These are phyloP conservation scores for Neodiprion fabricii DNA, from an alignment of 1,140 invertebrate species.

Conservation along the genomic window DNA sequence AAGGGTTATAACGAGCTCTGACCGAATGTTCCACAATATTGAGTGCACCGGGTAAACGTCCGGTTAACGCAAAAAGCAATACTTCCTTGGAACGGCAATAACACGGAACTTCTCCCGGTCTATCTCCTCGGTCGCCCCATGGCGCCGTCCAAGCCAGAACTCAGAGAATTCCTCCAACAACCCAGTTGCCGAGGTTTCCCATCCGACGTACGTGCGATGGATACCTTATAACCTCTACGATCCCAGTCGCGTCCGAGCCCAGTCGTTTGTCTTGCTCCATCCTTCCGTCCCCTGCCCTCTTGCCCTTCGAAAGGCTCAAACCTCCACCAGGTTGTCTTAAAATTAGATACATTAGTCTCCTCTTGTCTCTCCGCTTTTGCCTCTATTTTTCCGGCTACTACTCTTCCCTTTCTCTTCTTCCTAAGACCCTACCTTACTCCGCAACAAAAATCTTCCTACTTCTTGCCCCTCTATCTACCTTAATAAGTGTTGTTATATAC, in stretches of 20 bases:
- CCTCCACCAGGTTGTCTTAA: background rate
- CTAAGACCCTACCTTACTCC: no score
- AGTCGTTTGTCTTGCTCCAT: slow-evolving; percentile 3
- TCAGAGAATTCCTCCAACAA: background rate
- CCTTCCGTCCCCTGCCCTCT: background rate
- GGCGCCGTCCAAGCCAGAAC: background rate
- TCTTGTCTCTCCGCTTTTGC: slow-evolving; percentile 1
- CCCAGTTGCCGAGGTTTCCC: slow-evolving; percentile 1
- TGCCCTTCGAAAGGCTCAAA: background rate
- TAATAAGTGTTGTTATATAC: no score
- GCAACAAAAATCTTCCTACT: no score
- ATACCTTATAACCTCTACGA: slow-evolving; percentile 3
- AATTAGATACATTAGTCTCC: slow-evolving; percentile 3
- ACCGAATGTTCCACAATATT: no score
- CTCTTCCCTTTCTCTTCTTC: no score
- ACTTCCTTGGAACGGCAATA: background rate
- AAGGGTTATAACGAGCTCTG: no score
- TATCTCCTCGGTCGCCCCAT: background rate
- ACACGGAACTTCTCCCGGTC: no score
- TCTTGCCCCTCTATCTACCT: no score
- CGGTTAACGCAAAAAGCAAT: background rate
- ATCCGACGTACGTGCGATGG: slow-evolving; percentile 6
- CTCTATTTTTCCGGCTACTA: background rate
- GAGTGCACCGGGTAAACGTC: background rate
- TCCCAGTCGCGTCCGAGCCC: background rate